A percentile compares a stretch with the other conserved stretches of the same genome.
phyloP scores from a whole-genome alignment of 2,113 vertebrate genomes.

The Platysteira castanea region DNA sequence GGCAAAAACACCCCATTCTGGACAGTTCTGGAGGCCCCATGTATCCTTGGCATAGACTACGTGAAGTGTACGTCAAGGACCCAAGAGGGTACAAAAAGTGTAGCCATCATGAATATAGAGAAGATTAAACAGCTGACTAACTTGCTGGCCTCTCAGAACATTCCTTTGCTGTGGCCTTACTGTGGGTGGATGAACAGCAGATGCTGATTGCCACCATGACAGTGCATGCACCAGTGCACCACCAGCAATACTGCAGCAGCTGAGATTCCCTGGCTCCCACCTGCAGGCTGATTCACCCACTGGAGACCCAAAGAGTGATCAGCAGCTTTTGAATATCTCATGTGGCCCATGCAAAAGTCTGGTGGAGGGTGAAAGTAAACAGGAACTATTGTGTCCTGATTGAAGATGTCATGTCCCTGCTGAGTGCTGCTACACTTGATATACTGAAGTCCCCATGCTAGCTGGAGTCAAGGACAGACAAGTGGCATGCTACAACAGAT shows the following conservation, averaged over 20 bases:
- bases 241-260: not conserved
- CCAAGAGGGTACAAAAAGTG: not conserved
- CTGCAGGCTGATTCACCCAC: not conserved
- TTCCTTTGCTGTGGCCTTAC: not conserved
- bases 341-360: not conserved
- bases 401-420: rapidly evolving
- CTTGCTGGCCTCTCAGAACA: not conserved
- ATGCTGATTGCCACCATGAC: not conserved
- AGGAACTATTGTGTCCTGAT: not conserved
- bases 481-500: not conserved
- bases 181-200: not conserved
- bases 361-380: not conserved
- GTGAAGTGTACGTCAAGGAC: not conserved
- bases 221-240: not conserved
- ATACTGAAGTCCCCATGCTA: not conserved
- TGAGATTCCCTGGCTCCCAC: not conserved
- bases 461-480: not conserved
- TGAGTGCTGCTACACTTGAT: not conserved
- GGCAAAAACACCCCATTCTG: not conserved
- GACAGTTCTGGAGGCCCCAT: not conserved
- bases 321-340: not conserved
- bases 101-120: not conserved
- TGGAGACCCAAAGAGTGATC: not conserved
- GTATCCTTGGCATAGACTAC: not conserved
- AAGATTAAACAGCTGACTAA: not conserved